Percentiles rank a stretch among this genome's conserved stretches.
Evolutionary conservation across 1,140 invertebrate species (phyloP).

Genomic region (Drosophila pandora): DNA sequence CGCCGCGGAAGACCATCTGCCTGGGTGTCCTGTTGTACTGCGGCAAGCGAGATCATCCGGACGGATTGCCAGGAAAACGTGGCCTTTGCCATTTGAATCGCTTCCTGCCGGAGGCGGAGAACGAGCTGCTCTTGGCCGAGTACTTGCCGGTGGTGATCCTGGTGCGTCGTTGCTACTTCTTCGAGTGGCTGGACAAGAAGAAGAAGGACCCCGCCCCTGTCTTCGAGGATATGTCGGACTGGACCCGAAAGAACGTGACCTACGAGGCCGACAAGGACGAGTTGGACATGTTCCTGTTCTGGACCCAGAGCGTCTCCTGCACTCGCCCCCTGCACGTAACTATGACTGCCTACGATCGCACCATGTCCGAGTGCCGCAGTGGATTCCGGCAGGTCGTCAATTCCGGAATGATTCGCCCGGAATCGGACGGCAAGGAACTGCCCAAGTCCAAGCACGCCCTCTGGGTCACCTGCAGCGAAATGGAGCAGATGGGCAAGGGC

Average conservation of each 20-base stretch:
- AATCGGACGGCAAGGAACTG: not conserved
- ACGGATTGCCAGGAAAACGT: not conserved
- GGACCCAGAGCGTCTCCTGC: not conserved
- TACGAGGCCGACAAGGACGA: not conserved
- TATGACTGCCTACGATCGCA: not conserved
- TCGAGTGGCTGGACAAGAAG: not conserved
- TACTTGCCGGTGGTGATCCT: not conserved
- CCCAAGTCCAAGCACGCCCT: not conserved
- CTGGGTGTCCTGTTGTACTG: not conserved
- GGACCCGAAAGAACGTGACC: no score
- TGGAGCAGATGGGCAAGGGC: not conserved
- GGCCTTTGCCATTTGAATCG: not conserved
- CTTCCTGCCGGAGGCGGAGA: not conserved
- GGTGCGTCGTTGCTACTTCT: not conserved
- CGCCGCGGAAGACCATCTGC: not conserved
- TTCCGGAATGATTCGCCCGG: not conserved
- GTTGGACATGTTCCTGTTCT: not conserved
- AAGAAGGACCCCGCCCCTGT: no score
- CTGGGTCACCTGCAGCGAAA: not conserved
- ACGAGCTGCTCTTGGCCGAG: not conserved
- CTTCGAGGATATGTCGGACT: not conserved
- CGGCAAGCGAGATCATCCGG: not conserved
- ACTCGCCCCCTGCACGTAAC: not conserved
- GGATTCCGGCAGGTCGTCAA: not conserved
- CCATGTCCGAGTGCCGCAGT: slow-evolving; percentile 2